Conservation (phyloP, 1,140 invertebrate species). For the Littorina saxatilis region DNA sequence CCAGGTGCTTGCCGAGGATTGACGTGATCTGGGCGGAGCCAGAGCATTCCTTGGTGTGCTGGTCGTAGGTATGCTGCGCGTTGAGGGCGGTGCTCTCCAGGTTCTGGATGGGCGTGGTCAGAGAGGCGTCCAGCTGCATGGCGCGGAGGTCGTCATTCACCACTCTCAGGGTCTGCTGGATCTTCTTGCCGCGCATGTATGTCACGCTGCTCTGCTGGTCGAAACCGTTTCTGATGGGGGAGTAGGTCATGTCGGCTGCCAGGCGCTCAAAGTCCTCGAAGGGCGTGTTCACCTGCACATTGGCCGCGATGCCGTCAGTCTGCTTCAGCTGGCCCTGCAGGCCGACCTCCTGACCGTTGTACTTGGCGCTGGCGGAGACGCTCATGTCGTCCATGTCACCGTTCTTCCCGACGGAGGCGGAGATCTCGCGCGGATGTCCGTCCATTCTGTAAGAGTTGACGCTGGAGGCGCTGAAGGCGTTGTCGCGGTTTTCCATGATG, state of each 20-base stretch:
- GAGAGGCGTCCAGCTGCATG: neutral
- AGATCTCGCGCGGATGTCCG: neutral
- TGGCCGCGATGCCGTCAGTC: too few relatives aligned
- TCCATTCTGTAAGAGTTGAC: constrained; percentile 18
- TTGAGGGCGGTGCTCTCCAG: neutral
- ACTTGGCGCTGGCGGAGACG: neutral
- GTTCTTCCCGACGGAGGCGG: neutral
- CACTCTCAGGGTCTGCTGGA: neutral
- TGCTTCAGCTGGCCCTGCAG: neutral
- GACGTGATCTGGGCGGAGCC: neutral
- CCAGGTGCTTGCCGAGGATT: neutral
- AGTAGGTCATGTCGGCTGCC: neutral
- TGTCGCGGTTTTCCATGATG: neutral
- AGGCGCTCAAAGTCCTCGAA: constrained; percentile 21
- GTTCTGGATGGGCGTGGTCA: constrained; percentile 7
- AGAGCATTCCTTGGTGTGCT: neutral
- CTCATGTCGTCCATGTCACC: neutral
- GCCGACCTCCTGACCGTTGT: neutral
- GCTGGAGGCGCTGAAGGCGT: neutral
- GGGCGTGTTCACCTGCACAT: constrained; percentile 39
- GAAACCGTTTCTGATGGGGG: neutral
- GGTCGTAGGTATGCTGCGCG: neutral
- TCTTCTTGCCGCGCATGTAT: constrained; percentile 18
- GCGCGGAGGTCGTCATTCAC: neutral
- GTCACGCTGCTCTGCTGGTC: neutral